Conservation (phyloP, 2,113 vertebrate genomes). For the Alligator sinensis region DNA sequence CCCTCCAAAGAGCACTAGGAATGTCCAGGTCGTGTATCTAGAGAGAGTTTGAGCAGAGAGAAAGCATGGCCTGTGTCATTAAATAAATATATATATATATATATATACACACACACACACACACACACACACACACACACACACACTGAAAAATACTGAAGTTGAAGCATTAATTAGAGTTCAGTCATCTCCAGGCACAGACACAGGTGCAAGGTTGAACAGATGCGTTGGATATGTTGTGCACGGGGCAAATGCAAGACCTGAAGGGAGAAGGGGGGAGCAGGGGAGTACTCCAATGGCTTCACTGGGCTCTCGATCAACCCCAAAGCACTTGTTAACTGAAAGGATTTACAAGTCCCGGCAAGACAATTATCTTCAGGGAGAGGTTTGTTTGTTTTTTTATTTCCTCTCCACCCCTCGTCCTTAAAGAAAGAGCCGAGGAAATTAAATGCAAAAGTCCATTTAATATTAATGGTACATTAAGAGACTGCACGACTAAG, state of each 20-base stretch:
- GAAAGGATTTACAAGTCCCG: background rate
- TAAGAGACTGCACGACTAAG: background rate
- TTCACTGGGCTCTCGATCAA: accelerated
- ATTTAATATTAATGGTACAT: background rate
- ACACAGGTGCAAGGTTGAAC: background rate
- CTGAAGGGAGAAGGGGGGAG: background rate
- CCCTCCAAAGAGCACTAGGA: too few species aligned
- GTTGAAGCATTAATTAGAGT: background rate
- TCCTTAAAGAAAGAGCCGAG: background rate
- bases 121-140: too few species aligned
- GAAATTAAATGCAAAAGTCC: background rate
- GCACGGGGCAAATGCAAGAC: background rate
- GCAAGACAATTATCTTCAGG: background rate
- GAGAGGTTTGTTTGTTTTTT: too few species aligned
- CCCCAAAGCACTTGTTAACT: background rate
- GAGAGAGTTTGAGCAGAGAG: too few species aligned
- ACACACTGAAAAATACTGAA: background rate
- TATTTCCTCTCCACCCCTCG: background rate
- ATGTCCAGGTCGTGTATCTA: too few species aligned
- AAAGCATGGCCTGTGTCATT: too few species aligned
- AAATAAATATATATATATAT: background rate
- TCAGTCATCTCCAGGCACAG: background rate
- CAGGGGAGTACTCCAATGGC: background rate
- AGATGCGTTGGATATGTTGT: accelerated
- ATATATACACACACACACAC: too few species aligned